Evolutionary conservation across 2,797 vertebrate species (phyloP).

Genomic region (Tragopan temminckii): DNA sequence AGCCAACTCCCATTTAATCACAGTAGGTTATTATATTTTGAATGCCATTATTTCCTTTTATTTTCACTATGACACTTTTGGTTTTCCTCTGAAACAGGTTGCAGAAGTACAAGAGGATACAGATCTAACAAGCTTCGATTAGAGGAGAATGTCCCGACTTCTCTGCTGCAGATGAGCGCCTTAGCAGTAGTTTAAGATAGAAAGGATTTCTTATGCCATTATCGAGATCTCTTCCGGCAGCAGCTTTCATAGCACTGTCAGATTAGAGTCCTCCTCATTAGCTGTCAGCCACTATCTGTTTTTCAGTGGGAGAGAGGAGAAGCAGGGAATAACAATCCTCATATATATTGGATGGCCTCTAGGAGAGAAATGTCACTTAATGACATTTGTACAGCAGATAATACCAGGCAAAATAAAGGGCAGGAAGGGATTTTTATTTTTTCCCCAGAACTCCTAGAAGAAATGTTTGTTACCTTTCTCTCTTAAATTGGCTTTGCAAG

Average conservation of each 20-base stretch:
- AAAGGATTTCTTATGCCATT: constrained; percentile 53
- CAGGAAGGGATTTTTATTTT: background rate
- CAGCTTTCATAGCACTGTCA: constrained; percentile 62
- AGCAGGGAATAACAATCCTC: constrained; percentile 37
- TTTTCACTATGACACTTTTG: background rate
- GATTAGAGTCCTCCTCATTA: constrained; percentile 67
- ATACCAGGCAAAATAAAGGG: constrained; percentile 48
- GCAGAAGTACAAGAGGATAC: background rate
- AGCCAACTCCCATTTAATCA: background rate
- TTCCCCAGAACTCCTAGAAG: background rate
- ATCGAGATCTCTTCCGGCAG: constrained; percentile 47
- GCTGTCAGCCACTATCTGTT: constrained; percentile 50
- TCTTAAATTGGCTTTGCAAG: constrained; percentile 47
- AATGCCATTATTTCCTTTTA: background rate
- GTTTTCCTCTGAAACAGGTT: background rate
- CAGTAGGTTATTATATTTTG: background rate
- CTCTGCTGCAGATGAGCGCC: background rate
- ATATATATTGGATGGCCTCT: constrained; percentile 36
- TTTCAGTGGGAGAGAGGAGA: constrained; percentile 13
- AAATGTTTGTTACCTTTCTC: constrained; percentile 5
- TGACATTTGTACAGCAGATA: constrained; percentile 67
- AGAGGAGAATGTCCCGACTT: background rate
- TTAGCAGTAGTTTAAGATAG: constrained; percentile 38
- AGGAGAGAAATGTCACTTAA: constrained; percentile 69
- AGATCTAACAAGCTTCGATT: background rate